These are phyloP conservation scores for Strigops habroptila DNA, from an alignment of 2,113 vertebrate species.

Conservation along the genomic window DNA sequence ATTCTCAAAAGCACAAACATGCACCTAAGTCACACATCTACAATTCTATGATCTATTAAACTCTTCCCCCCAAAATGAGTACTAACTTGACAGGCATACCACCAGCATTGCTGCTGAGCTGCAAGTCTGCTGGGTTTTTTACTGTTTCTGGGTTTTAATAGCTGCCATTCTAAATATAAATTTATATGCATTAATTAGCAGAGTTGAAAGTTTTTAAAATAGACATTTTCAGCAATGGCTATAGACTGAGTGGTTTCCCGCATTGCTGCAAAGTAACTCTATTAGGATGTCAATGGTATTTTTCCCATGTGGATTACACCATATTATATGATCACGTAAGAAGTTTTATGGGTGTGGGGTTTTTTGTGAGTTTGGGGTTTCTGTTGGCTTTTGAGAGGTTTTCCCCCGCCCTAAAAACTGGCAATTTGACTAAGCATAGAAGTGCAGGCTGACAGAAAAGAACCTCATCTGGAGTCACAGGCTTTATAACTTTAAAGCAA, in stretches of 20 bases:
- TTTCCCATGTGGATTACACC: background rate
- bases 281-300: background rate
- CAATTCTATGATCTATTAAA: background rate
- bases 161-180: background rate
- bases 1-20: background rate
- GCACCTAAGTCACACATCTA: background rate
- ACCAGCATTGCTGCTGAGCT: background rate
- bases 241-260: background rate
- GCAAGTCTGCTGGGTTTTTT: background rate
- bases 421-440: background rate
- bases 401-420: background rate
- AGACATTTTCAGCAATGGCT: background rate
- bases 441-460: background rate
- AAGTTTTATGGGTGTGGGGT: rapidly evolving
- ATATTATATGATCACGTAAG: background rate
- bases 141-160: background rate
- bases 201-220: background rate
- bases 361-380: background rate
- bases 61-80: rapidly evolving
- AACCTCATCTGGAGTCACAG: background rate
- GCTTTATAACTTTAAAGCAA: background rate
- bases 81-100: background rate
- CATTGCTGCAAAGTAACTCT: background rate
- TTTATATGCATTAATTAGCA: background rate
- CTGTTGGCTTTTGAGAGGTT: background rate